A percentile compares a stretch with the other conserved stretches of the same genome.
These are phyloP conservation scores for Hetaerina titia DNA, from an alignment of 2,888 invertebrate genomes.

Conservation along the genomic window DNA sequence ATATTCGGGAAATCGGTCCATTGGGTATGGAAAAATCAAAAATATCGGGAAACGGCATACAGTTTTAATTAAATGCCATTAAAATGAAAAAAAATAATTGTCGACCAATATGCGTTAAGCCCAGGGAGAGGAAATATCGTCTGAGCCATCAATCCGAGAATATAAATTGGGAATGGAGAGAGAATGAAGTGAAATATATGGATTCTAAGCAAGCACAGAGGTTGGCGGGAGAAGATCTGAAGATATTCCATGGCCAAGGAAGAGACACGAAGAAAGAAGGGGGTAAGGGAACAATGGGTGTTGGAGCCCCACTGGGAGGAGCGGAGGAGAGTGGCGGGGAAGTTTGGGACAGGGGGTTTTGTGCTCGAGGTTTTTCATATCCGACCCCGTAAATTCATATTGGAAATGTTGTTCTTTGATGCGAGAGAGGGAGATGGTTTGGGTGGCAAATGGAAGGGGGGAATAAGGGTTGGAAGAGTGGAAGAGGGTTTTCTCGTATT, in stretches of 20 bases:
- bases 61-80: not conserved
- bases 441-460: not conserved
- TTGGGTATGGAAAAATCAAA: too few species aligned
- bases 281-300: not conserved
- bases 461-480: not conserved
- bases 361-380: slow-evolving; percentile 50
- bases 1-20: too few species aligned
- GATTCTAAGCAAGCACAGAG: not conserved
- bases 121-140: not conserved
- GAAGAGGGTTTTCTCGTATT: slow-evolving; percentile 51
- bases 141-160: not conserved
- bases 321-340: not conserved
- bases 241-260: not conserved
- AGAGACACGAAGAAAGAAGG: too few species aligned
- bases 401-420: slow-evolving; percentile 65
- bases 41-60: not conserved
- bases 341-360: not conserved
- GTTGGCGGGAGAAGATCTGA: slow-evolving; percentile 13
- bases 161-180: not conserved
- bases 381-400: slow-evolving; percentile 64
- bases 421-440: slow-evolving; percentile 5
- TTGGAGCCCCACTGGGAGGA: too few species aligned
- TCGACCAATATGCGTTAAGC: not conserved
- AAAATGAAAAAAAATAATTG: not conserved
- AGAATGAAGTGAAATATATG: slow-evolving; percentile 24